Evolutionary conservation across 2,113 vertebrate genomes (phyloP).

Genomic region (Blennius ocellaris): DNA sequence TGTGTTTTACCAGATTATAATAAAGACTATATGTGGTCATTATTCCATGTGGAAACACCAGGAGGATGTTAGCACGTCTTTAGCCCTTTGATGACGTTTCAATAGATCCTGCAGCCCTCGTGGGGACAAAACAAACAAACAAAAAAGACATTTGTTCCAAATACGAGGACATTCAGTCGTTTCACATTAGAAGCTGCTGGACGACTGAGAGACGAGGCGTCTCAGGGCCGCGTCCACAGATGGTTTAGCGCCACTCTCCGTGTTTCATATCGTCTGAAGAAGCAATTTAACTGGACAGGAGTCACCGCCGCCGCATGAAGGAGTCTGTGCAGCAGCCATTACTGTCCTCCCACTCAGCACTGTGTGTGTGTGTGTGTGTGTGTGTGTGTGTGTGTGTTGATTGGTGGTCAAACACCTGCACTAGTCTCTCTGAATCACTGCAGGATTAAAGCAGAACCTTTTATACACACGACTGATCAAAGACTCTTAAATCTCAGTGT

Average conservation of each 20-base stretch:
- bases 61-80: too few species aligned
- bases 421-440: constrained; percentile 36
- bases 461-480: constrained; percentile 58
- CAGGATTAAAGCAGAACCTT: constrained; percentile 55
- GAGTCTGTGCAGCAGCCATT: constrained; percentile 44
- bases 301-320: constrained; percentile 18
- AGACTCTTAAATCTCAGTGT: constrained; percentile 39
- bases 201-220: not conserved
- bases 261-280: constrained; percentile 27
- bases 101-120: too few species aligned
- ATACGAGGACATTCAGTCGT: too few species aligned
- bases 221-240: constrained; percentile 14
- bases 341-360: constrained; percentile 51
- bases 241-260: constrained; percentile 15
- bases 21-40: too few species aligned
- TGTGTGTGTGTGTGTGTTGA: constrained; percentile 10
- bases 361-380: not conserved
- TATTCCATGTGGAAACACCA: too few species aligned
- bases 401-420: constrained; percentile 58
- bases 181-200: too few species aligned
- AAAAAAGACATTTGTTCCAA: too few species aligned
- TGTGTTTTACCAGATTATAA: too few species aligned
- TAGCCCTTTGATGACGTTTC: too few species aligned
- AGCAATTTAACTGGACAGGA: constrained; percentile 37
- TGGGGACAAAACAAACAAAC: too few species aligned